phyloP scores from a whole-genome alignment of 2,888 invertebrate species.

The Amorpha juglandis region DNA sequence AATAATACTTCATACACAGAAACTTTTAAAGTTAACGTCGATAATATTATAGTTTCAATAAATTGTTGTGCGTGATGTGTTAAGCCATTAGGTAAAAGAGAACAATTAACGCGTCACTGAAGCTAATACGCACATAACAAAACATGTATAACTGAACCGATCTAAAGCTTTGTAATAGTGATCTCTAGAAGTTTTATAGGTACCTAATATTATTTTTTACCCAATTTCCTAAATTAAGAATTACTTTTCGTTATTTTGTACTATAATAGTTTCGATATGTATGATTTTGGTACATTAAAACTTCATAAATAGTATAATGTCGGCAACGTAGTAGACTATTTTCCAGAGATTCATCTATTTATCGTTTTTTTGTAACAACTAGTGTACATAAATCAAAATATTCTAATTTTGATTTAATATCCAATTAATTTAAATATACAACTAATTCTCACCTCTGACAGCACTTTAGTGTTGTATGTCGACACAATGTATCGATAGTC shows the following conservation, averaged over 20 bases:
- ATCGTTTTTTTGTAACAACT: neutral
- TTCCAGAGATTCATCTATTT: neutral
- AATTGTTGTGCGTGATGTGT: too few relatives aligned
- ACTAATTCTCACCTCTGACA: neutral
- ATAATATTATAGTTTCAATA: too few relatives aligned
- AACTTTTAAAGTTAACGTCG: neutral
- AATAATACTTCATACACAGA: neutral
- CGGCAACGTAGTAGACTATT: neutral
- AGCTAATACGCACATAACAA: too few relatives aligned
- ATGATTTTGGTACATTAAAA: neutral
- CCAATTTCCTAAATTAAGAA: too few relatives aligned
- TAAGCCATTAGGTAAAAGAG: too few relatives aligned
- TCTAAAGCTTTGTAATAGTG: neutral
- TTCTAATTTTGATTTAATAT: neutral
- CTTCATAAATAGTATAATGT: neutral
- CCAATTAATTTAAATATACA: neutral
- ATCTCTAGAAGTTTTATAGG: neutral
- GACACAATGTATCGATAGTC: neutral
- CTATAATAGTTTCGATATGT: neutral
- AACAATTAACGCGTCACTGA: too few relatives aligned
- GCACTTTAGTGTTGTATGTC: constrained; percentile 1
- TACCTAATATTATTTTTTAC: neutral
- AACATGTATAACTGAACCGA: too few relatives aligned
- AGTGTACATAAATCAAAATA: neutral
- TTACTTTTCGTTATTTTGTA: neutral